phyloP scores from a whole-genome alignment of 1,140 invertebrate species.

The Monomorium pharaonis region DNA sequence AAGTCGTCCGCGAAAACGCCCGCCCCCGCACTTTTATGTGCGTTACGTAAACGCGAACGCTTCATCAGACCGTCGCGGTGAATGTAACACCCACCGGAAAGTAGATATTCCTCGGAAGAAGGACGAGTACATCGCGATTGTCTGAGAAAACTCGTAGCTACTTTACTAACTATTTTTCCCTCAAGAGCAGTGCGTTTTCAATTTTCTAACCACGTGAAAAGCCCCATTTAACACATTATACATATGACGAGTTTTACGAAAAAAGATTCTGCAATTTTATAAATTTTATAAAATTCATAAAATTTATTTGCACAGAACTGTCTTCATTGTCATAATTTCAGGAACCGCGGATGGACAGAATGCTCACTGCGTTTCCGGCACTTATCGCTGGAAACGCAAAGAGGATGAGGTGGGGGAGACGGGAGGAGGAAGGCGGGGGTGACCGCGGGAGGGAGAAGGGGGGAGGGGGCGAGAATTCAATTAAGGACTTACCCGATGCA shows the following conservation, averaged over 20 bases:
- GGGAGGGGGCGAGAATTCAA: conserved; percentile 66
- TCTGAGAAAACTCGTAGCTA: background rate
- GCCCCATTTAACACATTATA: background rate
- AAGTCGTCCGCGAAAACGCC: conserved; percentile 14
- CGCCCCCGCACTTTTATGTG: conserved; percentile 6
- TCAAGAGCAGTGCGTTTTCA: background rate
- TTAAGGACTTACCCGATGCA: conserved; percentile 67
- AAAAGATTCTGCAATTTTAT: background rate
- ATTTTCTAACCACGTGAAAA: too few species aligned
- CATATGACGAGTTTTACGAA: background rate
- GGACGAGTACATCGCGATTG: background rate
- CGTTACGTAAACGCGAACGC: background rate
- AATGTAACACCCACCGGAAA: background rate
- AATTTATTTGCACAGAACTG: background rate
- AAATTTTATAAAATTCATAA: background rate
- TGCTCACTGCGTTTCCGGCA: conserved; percentile 48
- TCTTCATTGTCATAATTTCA: conserved; percentile 3
- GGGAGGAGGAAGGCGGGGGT: background rate
- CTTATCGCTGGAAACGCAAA: background rate
- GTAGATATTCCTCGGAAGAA: background rate
- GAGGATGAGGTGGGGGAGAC: background rate
- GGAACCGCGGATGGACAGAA: conserved; percentile 31
- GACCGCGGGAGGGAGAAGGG: conserved; percentile 39
- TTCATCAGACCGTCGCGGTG: background rate
- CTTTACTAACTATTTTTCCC: background rate